These are phyloP conservation scores for Saturnia japonica DNA, from an alignment of 2,888 invertebrate genomes.

Conservation along the genomic window DNA sequence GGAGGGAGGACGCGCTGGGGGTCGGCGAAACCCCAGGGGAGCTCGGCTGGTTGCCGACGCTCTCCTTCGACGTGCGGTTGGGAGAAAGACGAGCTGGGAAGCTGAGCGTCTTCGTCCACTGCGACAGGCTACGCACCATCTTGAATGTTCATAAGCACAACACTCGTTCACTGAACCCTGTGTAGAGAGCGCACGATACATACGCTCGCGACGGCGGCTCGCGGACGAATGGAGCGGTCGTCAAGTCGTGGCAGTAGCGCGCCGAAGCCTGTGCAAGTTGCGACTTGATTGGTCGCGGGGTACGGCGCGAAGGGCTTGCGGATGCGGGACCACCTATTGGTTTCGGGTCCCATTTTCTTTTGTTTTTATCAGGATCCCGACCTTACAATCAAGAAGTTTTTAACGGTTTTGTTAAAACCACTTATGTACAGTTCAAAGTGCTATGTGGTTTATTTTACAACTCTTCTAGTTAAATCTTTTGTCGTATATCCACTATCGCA, in stretches of 20 bases:
- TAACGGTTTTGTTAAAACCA: background rate
- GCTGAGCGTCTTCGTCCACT: slow-evolving; percentile 96
- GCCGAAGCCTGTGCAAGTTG: slow-evolving; percentile 63
- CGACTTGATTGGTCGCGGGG: slow-evolving; percentile 58
- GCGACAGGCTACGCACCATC: slow-evolving; percentile 94
- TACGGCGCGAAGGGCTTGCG: slow-evolving; percentile 36
- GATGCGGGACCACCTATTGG: slow-evolving; percentile 52
- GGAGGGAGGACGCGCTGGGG: slow-evolving; percentile 80
- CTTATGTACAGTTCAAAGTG: background rate
- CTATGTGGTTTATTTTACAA: too few species aligned
- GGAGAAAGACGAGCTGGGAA: slow-evolving; percentile 93
- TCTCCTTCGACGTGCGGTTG: slow-evolving; percentile 89
- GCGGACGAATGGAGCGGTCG: slow-evolving; percentile 60
- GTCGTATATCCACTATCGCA: too few species aligned
- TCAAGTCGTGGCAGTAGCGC: slow-evolving; percentile 15
- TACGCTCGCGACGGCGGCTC: slow-evolving; percentile 57
- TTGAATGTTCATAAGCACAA: slow-evolving; percentile 76
- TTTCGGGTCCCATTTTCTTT: slow-evolving; percentile 60
- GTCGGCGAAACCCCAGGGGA: slow-evolving; percentile 84
- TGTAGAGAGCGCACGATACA: slow-evolving; percentile 51
- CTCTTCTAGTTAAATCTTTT: too few species aligned
- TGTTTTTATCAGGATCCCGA: slow-evolving; percentile 52
- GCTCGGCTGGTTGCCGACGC: slow-evolving; percentile 81
- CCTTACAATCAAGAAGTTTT: slow-evolving; percentile 1
- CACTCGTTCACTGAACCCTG: slow-evolving; percentile 71